Percentiles rank a stretch among this genome's conserved stretches.
Evolutionary conservation across 2,888 invertebrate species (phyloP).

Genomic region (Lithophane socia): DNA sequence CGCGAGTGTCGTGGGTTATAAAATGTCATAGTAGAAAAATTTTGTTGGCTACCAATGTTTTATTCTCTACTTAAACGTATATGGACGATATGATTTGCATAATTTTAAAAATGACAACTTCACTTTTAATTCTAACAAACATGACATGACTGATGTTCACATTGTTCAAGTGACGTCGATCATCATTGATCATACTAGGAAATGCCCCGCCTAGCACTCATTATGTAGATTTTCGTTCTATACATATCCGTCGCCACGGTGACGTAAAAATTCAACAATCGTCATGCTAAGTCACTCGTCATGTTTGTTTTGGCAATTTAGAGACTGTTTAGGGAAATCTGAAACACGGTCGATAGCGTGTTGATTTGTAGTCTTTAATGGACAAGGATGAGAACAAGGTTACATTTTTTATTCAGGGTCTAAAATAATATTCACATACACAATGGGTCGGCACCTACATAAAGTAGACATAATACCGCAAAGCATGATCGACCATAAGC

Average conservation of each 20-base stretch:
- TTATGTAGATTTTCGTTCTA: conserved; percentile 14
- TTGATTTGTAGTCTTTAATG: neutral
- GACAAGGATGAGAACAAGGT: conserved; percentile 1
- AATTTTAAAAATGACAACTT: neutral
- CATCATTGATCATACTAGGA: conserved; percentile 32
- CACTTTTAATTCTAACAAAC: neutral
- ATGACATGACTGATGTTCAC: neutral
- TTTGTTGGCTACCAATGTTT: neutral
- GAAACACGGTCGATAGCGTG: conserved; percentile 17
- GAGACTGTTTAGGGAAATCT: neutral
- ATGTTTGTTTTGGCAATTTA: conserved; percentile 41
- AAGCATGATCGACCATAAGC: neutral
- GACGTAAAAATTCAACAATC: conserved; percentile 51
- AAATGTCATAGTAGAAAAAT: neutral
- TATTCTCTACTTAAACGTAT: neutral
- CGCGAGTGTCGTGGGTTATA: neutral
- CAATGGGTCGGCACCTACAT: neutral
- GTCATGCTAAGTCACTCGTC: conserved; percentile 34
- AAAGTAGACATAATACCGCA: neutral
- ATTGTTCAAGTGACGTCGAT: conserved; percentile 8
- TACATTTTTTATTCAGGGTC: conserved; percentile 1
- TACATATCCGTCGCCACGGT: conserved; percentile 31
- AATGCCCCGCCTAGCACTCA: conserved; percentile 18
- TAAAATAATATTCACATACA: neutral
- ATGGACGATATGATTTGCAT: neutral